Base-by-base conservation (phyloP, 2,797 vertebrate genomes). In the Gambelia wislizenii region DNA sequence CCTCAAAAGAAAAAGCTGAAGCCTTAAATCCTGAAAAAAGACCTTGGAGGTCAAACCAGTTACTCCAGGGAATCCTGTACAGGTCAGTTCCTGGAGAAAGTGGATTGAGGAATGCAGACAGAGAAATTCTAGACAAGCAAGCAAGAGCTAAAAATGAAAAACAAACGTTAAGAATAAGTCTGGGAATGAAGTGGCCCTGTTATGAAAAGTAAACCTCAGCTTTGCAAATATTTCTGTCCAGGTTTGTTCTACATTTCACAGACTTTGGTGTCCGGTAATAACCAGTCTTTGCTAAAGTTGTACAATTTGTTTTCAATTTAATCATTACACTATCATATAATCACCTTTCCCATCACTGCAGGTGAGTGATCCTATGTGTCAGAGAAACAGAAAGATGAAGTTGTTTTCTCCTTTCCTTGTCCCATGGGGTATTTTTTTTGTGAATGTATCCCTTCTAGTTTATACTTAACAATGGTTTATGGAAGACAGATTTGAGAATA, bases 31-130 rank as follows among this genome's bases (percentile, higher is more conserved):
- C 56, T 77, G 84, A n/a, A 76, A 14, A 47, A 69, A 83, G 20
- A 64, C 30, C 70, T 83, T 54, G 44, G 78, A 89, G 89, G 78
- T 89, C 89, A 89, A 69, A 42, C 70, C 56, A 54, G 7, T 76
- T 83, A 83, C 79, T 76, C 84, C 84, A 89, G 84, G 47, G 78
- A 89, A 77, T 89, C 36, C 36, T 42, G 54, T 67, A 36, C 80
- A 89, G 84, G 79, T 89, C 84, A 89, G 30, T 83, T 89, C 47
- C 36, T 86, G 79, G 85, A 89, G 84, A 89, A 83, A 83, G 75
- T 89, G 74, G 72, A 76, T 52, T 86, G 79, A 76, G 59, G 59
- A 88, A 82, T 76, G 76, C 36, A 80, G 81, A 80, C 56, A 42
- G 44, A 87, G 83, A 87, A 80, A 81, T 74, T 75, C 67, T 64